Percentiles rank a stretch among this genome's conserved stretches.
Evolutionary conservation across 2,888 invertebrate species (phyloP).

Genomic region (Lasius platythorax): DNA sequence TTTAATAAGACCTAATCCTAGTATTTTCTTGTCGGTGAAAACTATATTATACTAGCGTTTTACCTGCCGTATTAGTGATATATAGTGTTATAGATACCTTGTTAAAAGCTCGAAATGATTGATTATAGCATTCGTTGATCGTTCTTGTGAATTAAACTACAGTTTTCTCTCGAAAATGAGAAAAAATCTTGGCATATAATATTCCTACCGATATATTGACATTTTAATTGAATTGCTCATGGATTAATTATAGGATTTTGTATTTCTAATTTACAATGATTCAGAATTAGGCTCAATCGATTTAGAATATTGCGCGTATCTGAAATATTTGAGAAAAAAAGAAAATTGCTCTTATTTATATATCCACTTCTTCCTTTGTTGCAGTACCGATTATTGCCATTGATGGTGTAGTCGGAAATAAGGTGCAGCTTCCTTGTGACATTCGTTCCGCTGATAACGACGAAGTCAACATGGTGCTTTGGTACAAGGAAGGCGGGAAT

Average conservation of each 20-base stretch:
- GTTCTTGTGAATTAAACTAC: background rate
- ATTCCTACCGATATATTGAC: background rate
- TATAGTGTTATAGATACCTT: background rate
- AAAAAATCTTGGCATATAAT: background rate
- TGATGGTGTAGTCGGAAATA: slow-evolving; percentile 93
- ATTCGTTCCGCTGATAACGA: slow-evolving; percentile 93
- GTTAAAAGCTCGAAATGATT: slow-evolving; percentile 6
- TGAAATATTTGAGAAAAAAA: background rate
- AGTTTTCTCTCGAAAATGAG: background rate
- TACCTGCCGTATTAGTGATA: slow-evolving; percentile 13
- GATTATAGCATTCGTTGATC: background rate
- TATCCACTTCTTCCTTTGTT: slow-evolving; percentile 76
- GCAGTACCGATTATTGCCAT: slow-evolving; percentile 93
- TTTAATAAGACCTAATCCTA: slow-evolving; percentile 68
- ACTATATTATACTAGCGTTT: slow-evolving; percentile 29
- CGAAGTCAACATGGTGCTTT: slow-evolving; percentile 94
- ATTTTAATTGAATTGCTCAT: background rate
- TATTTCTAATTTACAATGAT: background rate
- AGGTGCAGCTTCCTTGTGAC: slow-evolving; percentile 95
- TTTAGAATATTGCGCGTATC: background rate
- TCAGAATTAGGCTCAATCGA: background rate
- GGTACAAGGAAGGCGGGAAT: slow-evolving; percentile 94
- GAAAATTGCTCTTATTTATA: background rate
- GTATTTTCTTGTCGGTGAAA: slow-evolving; percentile 22
- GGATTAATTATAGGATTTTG: background rate